Evolutionary conservation across 2,888 invertebrate species (phyloP), one percentile per base, ranked within the genome.

Genomic region (Pachydiplax longipennis): DNA sequence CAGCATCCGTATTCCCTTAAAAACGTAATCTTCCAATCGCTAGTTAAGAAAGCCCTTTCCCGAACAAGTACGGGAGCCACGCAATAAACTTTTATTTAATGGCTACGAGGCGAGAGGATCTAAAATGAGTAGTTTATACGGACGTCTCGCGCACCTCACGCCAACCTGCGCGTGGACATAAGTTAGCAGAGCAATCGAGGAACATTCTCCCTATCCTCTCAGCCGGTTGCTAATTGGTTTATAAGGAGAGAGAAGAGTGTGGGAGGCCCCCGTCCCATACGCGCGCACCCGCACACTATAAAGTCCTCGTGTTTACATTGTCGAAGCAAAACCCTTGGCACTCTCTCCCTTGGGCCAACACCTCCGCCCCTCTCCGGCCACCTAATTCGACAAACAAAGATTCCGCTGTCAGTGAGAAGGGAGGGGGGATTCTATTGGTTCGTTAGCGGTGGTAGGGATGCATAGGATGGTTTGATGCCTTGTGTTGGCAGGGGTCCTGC

Each of bases 361-460:
- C 82, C 25, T 25, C 82, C 48, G 44, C 82, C 82, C 40, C 81
- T 2, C 31, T 31, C 31, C 22, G 10, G 8, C 58, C 22, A 22
- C 87, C 87, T 87, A 87, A 87, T 87, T 87, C 87, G 87, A 65
- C 87, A 87, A 87, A 87, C 87, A 87, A 87, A 87, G 87, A 87
- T 61, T 37, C 87, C 87, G 87, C 87, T 87, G 87, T 87, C 87
- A 87, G 87, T 25, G 35, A 15, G 35, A 3, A n/a, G 87, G 61
- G 44, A 53, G 22, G 87, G 87, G 61, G 87, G 61, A 65, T 87
- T 87, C 87, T 87, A 87, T 87, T 87, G 87, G 87, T 87, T 87
- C 87, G 87, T 87, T 87, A 87, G 87, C 61, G 87, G 35, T 87
- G 87, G 87, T 61, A 87, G 61, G 61, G 61, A 61, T 58, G 37